A percentile compares a stretch with the other conserved stretches of the same genome.
These are phyloP conservation scores for Coilia nasus DNA, from an alignment of 2,797 vertebrate species.

Conservation along the genomic window DNA sequence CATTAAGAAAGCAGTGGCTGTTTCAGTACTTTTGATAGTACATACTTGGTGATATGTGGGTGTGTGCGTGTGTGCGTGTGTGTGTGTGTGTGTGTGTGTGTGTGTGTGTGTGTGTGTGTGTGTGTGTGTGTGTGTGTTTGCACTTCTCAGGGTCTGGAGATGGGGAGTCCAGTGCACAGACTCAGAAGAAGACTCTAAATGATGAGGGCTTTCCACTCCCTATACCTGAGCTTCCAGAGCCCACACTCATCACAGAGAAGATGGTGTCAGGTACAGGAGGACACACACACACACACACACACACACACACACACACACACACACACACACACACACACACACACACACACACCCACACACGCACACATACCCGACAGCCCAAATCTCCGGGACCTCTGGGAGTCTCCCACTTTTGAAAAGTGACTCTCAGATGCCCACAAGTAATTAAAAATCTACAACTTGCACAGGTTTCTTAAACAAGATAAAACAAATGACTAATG, in stretches of 20 bases:
- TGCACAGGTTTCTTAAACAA: no score
- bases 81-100: not conserved
- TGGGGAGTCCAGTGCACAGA: constrained; percentile 38
- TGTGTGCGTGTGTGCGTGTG: not conserved
- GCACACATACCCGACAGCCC: no score
- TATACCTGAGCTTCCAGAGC: constrained; percentile 9
- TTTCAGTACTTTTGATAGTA: no score
- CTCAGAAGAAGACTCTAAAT: constrained; percentile 54
- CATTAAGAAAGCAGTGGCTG: no score
- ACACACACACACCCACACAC: not conserved
- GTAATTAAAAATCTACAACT: no score
- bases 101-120: not conserved
- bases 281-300: not conserved
- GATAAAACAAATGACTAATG: no score
- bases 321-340: not conserved
- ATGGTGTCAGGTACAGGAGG: constrained; percentile 83
- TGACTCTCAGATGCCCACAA: no score
- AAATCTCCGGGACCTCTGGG: no score
- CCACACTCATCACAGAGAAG: constrained; percentile 76
- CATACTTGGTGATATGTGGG: not conserved
- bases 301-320: not conserved
- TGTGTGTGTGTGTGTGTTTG: not conserved
- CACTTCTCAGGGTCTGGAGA: constrained; percentile 58
- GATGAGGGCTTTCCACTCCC: constrained; percentile 50
- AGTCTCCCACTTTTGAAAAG: no score